These are phyloP conservation scores for Theocolax elegans DNA, from an alignment of 1,140 invertebrate species.

Conservation along the genomic window DNA sequence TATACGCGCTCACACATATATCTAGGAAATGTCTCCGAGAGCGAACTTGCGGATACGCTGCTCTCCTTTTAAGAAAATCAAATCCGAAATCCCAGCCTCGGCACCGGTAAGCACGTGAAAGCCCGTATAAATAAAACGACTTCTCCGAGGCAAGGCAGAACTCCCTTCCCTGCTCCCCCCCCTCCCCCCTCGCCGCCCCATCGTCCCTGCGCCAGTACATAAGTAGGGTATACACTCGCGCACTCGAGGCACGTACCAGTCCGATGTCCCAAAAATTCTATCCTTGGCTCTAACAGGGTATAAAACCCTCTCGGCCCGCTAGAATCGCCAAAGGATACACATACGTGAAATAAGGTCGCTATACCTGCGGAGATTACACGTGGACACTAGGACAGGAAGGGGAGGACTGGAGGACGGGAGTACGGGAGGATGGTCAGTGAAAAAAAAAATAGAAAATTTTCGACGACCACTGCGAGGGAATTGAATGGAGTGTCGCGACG, in stretches of 20 bases:
- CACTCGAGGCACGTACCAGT: conserved; percentile 45
- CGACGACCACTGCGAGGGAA: no score
- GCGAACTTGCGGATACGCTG: conserved; percentile 40
- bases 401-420: no score
- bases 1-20: neutral
- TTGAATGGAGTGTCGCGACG: no score
- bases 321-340: no score
- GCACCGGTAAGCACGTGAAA: conserved; percentile 44
- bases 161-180: neutral
- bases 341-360: no score
- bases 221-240: conserved; percentile 42
- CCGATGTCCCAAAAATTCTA: conserved; percentile 47
- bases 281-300: conserved; percentile 36
- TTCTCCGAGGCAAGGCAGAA: neutral
- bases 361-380: no score
- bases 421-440: no score
- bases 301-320: conserved; percentile 29
- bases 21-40: neutral
- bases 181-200: neutral
- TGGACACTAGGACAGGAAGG: no score
- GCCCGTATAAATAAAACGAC: conserved; percentile 48
- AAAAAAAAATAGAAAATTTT: no score
- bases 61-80: conserved; percentile 53
- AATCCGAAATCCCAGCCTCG: conserved; percentile 48
- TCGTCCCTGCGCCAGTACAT: conserved; percentile 32